A percentile compares a stretch with the other conserved stretches of the same genome.
These are phyloP conservation scores for Lepus europaeus DNA, from an alignment of 2,113 vertebrate species.

Conservation along the genomic window DNA sequence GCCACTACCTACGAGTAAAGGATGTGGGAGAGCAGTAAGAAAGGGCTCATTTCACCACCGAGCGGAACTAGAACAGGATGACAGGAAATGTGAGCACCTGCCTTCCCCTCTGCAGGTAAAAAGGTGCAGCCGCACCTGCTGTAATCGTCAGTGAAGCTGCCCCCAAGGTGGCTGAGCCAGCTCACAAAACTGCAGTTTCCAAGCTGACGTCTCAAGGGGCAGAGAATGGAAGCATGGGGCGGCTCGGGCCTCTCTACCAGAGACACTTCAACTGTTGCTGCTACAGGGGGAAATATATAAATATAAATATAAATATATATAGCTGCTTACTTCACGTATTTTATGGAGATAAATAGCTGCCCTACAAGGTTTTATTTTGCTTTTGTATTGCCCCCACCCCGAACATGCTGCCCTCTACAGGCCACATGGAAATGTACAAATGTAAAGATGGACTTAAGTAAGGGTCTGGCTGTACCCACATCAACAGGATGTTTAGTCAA, in stretches of 20 bases:
- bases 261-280: slow-evolving; percentile 29
- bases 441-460: background rate
- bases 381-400: background rate
- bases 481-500: background rate
- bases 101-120: background rate
- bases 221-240: background rate
- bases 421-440: background rate
- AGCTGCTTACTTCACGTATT: background rate
- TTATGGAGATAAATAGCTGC: background rate
- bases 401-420: slow-evolving; percentile 75
- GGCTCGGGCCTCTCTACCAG: background rate
- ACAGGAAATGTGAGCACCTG: slow-evolving; percentile 17
- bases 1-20: background rate
- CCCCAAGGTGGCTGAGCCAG: background rate
- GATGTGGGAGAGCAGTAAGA: background rate
- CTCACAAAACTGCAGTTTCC: background rate
- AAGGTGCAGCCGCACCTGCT: background rate
- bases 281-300: background rate
- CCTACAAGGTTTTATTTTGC: background rate
- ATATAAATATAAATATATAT: background rate
- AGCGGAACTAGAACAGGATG: background rate
- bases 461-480: background rate
- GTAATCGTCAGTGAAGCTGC: background rate
- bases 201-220: background rate
- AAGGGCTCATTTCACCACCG: background rate